Percentiles rank a stretch among this genome's conserved stretches.
phyloP scores from a whole-genome alignment of 2,113 vertebrate species.

The Bothrops jararaca region DNA sequence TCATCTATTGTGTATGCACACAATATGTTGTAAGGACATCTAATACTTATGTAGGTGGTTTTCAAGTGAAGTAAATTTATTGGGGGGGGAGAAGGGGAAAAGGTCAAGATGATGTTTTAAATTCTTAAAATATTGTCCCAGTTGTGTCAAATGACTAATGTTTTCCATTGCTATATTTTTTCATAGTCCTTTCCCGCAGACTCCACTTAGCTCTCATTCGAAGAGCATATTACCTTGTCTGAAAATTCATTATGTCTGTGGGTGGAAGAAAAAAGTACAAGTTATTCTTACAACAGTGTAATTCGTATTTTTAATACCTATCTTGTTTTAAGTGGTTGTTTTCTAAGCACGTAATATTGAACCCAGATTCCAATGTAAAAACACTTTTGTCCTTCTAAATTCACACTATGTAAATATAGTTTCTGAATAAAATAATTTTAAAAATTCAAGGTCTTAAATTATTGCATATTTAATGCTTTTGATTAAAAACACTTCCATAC shows the following conservation, averaged over 20 bases:
- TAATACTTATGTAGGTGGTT: background rate
- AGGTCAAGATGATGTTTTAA: background rate
- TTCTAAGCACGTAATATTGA: background rate
- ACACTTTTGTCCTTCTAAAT: background rate
- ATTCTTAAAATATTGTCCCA: background rate
- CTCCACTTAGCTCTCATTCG: background rate
- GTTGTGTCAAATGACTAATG: background rate
- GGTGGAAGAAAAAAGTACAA: background rate
- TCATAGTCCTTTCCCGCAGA: background rate
- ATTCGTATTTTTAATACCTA: background rate
- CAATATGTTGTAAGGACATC: background rate
- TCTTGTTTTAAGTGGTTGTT: background rate
- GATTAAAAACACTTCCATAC: background rate
- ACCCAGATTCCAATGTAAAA: background rate
- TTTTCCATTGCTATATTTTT: background rate
- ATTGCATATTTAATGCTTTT: background rate
- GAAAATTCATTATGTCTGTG: background rate
- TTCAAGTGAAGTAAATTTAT: background rate
- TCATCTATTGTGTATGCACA: background rate
- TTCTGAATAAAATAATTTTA: background rate
- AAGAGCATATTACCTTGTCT: background rate
- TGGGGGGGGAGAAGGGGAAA: background rate
- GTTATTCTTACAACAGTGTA: background rate
- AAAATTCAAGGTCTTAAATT: background rate
- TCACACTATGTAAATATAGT: background rate